Evolutionary conservation across 2,113 vertebrate species (phyloP).

Genomic region (Gulo gulo): DNA sequence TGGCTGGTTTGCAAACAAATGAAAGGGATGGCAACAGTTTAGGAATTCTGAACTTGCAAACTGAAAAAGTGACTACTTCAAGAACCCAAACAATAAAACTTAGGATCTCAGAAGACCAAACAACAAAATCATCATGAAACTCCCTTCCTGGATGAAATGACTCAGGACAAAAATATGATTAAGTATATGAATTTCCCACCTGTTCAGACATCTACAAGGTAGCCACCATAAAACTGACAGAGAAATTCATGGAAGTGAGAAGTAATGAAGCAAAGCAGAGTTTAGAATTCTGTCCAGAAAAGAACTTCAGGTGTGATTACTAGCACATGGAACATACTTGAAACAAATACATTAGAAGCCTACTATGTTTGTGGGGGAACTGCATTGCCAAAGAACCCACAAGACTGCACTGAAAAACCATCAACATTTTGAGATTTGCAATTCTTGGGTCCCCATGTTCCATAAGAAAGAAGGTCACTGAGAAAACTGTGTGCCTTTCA

Average conservation of each 20-base stretch:
- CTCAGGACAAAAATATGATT: neutral
- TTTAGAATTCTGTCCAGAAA: neutral
- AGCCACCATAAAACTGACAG: neutral
- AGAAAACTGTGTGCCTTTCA: neutral
- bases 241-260: neutral
- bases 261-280: neutral
- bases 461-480: neutral
- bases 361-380: neutral
- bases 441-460: neutral
- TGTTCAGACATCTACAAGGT: neutral
- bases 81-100: neutral
- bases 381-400: neutral
- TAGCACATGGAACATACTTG: neutral
- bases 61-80: neutral
- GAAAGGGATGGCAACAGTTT: neutral
- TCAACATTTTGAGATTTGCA: neutral
- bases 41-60: neutral
- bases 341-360: neutral
- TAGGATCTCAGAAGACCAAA: neutral
- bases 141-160: neutral
- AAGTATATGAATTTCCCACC: neutral
- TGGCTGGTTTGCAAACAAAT: neutral
- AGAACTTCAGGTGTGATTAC: neutral
- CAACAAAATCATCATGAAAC: slow-evolving; percentile 11
- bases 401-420: neutral